Conservation (phyloP, 2,888 invertebrate species). For the Pantelozetes paolii region DNA sequence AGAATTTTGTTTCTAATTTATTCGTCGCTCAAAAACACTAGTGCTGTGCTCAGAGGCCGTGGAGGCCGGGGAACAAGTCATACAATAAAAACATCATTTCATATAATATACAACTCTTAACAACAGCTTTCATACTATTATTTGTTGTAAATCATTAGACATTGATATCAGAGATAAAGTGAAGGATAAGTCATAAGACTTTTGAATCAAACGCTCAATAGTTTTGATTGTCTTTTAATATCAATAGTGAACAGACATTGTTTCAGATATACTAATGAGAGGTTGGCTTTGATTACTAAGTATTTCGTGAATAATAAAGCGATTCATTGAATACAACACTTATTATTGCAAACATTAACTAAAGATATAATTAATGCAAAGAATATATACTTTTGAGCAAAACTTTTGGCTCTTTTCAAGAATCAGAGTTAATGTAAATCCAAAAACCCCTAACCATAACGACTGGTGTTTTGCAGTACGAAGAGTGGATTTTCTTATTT, state of each 20-base stretch:
- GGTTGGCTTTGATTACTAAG: not conserved
- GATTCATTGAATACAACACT: conserved; percentile 1
- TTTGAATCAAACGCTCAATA: not conserved
- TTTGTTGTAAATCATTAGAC: conserved; percentile 6
- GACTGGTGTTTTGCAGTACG: not conserved
- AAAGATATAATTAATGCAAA: conserved; percentile 4
- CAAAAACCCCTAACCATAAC: not conserved
- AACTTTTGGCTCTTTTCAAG: not conserved
- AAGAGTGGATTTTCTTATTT: conserved; percentile 4
- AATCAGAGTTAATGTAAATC: conserved; percentile 23
- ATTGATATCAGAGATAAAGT: not conserved
- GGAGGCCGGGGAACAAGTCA: conserved; percentile 6
- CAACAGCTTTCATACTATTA: not conserved
- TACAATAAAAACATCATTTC: not conserved
- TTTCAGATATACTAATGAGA: not conserved
- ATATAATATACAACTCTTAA: too few species aligned
- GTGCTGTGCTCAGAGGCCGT: not conserved
- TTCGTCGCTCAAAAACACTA: not conserved
- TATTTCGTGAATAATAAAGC: not conserved
- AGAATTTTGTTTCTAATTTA: conserved; percentile 17
- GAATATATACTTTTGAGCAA: not conserved
- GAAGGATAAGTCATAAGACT: conserved; percentile 19
- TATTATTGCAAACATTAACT: not conserved
- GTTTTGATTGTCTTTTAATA: not conserved
- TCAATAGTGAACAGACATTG: conserved; percentile 17